Conservation (phyloP, 2,113 vertebrate species). For the Elachura formosa region DNA sequence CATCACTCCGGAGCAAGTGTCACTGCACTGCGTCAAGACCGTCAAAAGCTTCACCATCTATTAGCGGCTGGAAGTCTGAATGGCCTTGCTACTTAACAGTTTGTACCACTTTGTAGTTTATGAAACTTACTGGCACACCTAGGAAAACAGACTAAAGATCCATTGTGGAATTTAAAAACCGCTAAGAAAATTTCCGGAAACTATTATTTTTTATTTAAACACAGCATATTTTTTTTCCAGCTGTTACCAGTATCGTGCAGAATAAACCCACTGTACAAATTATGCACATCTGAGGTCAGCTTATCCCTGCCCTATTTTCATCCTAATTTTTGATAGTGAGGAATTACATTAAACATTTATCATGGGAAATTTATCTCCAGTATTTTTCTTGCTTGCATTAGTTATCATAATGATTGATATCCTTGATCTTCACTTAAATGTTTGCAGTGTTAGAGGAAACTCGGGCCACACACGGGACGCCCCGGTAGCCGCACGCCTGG, state of each 20-base stretch:
- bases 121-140: not conserved
- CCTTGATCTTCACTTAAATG: not conserved
- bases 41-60: not conserved
- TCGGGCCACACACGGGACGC: fast-evolving
- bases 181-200: not conserved
- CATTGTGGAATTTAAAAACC: not conserved
- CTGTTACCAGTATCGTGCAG: not conserved
- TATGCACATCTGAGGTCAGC: fast-evolving
- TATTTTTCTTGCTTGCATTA: not conserved
- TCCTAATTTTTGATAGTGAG: not conserved
- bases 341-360: not conserved
- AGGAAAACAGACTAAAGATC: not conserved
- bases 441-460: not conserved
- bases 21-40: not conserved
- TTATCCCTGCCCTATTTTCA: not conserved
- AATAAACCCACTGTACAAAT: not conserved
- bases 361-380: not conserved
- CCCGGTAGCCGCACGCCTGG: not conserved
- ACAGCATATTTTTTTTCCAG: not conserved
- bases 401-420: not conserved
- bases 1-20: not conserved
- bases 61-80: not conserved
- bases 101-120: not conserved
- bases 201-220: not conserved
- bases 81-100: not conserved